Evolutionary conservation across 2,888 invertebrate species (phyloP).

Genomic region (Epinotia brunnichana): DNA sequence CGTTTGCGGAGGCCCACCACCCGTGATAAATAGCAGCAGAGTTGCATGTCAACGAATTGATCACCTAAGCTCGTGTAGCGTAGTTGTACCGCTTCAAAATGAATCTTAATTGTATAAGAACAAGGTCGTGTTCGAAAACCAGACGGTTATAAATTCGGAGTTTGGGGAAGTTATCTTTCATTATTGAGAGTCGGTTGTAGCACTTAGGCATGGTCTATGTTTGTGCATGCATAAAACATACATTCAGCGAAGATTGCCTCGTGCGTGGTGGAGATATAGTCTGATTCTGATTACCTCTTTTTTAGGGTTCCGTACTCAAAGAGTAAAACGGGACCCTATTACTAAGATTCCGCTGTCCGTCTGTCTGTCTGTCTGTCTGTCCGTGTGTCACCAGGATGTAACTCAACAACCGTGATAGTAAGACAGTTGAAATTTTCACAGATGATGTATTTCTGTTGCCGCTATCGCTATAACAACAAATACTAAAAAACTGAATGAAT

Average conservation of each 20-base stretch:
- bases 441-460: too few relatives aligned
- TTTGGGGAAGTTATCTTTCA: neutral
- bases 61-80: neutral
- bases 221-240: neutral
- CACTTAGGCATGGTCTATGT: slow-evolving; percentile 6
- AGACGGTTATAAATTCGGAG: neutral
- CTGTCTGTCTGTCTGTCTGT: too few relatives aligned
- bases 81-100: neutral
- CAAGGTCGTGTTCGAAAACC: neutral
- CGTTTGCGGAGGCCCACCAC: slow-evolving; percentile 46
- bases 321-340: too few relatives aligned
- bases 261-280: neutral
- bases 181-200: neutral
- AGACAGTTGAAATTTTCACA: too few relatives aligned
- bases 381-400: too few relatives aligned
- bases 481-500: too few relatives aligned
- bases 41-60: slow-evolving; percentile 54
- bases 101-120: neutral
- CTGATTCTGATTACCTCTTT: neutral
- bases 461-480: too few relatives aligned
- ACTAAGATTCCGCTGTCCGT: too few relatives aligned
- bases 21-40: slow-evolving; percentile 67
- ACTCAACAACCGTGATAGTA: too few relatives aligned
- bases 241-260: neutral
- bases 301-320: too few relatives aligned